These are phyloP conservation scores for Drosophila sturtevanti DNA, from an alignment of 1,140 invertebrate genomes.

Conservation along the genomic window DNA sequence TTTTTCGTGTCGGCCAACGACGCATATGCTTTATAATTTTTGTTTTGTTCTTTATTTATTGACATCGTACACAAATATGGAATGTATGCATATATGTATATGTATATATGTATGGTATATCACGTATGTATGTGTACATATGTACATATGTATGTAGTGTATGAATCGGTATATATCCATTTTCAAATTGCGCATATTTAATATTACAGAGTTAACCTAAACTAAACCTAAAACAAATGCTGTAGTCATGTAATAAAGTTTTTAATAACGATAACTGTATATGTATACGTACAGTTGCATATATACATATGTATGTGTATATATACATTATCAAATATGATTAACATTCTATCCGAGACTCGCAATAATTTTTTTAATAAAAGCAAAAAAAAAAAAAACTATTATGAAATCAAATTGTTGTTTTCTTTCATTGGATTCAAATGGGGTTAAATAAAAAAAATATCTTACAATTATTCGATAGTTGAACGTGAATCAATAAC, in stretches of 20 bases:
- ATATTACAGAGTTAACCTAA: conserved; percentile 31
- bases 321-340: conserved; percentile 44
- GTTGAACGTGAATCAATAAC: no score
- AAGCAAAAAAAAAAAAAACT: conserved; percentile 21
- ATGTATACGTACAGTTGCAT: conserved; percentile 33
- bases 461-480: no score
- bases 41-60: neutral
- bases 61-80: neutral
- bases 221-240: conserved; percentile 26
- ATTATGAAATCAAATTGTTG: conserved; percentile 8
- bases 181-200: neutral
- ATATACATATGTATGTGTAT: conserved; percentile 40
- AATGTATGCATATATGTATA: neutral
- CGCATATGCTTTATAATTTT: conserved; percentile 18
- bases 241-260: conserved; percentile 69
- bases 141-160: neutral
- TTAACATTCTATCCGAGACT: conserved; percentile 53
- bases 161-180: neutral
- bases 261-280: conserved; percentile 59
- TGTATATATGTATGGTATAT: no score
- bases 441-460: no score
- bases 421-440: conserved; percentile 22
- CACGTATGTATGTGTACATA: neutral
- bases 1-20: conserved; percentile 21
- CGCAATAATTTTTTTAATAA: conserved; percentile 72